Evolutionary conservation across 2,888 invertebrate genomes (phyloP).

Genomic region (Ophioninae sp.): DNA sequence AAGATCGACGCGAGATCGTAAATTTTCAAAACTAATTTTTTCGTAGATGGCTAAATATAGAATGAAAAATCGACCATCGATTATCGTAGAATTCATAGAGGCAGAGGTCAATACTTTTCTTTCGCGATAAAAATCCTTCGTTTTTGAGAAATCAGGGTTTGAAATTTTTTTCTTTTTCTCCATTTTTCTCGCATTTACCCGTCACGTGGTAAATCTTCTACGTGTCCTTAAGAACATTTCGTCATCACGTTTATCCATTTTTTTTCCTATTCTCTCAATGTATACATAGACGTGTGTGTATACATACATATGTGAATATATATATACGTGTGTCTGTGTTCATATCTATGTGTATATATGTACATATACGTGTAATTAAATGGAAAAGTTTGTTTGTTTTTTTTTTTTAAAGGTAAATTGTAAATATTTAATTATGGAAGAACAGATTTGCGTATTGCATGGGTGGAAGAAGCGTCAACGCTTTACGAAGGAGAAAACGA

Average conservation of each 20-base stretch:
- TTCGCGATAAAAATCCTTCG: too few species aligned
- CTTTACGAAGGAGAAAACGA: conserved; percentile 65
- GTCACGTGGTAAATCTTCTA: too few species aligned
- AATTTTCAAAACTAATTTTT: too few species aligned
- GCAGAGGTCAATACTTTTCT: too few species aligned
- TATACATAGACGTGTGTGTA: conserved; percentile 55
- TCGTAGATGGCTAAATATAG: too few species aligned
- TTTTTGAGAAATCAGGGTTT: too few species aligned
- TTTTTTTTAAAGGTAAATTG: conserved; percentile 57
- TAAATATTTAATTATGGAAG: conserved; percentile 75
- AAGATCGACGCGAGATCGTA: too few species aligned
- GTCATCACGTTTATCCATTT: conserved; percentile 38
- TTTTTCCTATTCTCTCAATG: conserved; percentile 39
- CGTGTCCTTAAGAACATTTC: neutral
- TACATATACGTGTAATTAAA: conserved; percentile 43
- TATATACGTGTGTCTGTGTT: conserved; percentile 68
- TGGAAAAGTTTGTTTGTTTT: conserved; percentile 31
- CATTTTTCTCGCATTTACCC: too few species aligned
- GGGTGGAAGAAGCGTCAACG: conserved; percentile 70
- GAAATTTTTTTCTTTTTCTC: too few species aligned
- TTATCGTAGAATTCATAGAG: too few species aligned
- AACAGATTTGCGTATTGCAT: conserved; percentile 79
- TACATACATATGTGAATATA: conserved; percentile 67
- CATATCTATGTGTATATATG: conserved; percentile 65
- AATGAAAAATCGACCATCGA: too few species aligned